phyloP scores from a whole-genome alignment of 2,888 invertebrate genomes.

The Drosophila vallismaia region DNA sequence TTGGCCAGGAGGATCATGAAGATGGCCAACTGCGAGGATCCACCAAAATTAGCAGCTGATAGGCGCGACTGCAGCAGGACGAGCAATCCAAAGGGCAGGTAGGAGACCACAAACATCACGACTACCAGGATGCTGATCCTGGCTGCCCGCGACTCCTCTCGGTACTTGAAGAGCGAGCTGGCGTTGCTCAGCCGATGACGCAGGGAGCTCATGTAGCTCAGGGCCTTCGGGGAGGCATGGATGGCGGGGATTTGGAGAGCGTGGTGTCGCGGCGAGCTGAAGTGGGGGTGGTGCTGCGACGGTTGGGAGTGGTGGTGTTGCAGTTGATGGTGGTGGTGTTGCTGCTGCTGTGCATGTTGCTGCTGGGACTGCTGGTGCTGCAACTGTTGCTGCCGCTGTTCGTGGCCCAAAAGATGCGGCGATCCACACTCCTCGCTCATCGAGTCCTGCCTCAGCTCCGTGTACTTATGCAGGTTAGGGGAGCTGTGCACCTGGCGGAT shows the following conservation, averaged over 20 bases:
- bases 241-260: slow-evolving; percentile 82
- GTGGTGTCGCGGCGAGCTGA: slow-evolving; percentile 47
- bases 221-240: slow-evolving; percentile 83
- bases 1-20: slow-evolving; percentile 83
- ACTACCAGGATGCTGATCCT: slow-evolving; percentile 89
- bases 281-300: slow-evolving; percentile 20
- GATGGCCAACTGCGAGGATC: slow-evolving; percentile 82
- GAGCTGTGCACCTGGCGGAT: slow-evolving; percentile 84
- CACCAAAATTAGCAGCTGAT: slow-evolving; percentile 80
- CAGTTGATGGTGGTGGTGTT: slow-evolving; percentile 54
- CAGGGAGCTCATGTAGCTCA: slow-evolving; percentile 88
- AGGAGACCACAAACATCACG: slow-evolving; percentile 84
- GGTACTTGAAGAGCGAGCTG: slow-evolving; percentile 92
- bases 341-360: slow-evolving; percentile 47
- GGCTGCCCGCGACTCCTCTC: slow-evolving; percentile 95
- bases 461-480: slow-evolving; percentile 83
- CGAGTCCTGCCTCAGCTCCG: slow-evolving; percentile 66
- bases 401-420: slow-evolving; percentile 73
- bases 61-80: slow-evolving; percentile 82
- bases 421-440: slow-evolving; percentile 69
- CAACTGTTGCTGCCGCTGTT: slow-evolving; percentile 49
- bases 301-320: slow-evolving; percentile 54
- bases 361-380: slow-evolving; percentile 46
- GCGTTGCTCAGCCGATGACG: slow-evolving; percentile 93
- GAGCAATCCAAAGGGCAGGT: slow-evolving; percentile 83